Base-by-base conservation (phyloP, 2,888 invertebrate species). In the Torymus aiolomorphi region DNA sequence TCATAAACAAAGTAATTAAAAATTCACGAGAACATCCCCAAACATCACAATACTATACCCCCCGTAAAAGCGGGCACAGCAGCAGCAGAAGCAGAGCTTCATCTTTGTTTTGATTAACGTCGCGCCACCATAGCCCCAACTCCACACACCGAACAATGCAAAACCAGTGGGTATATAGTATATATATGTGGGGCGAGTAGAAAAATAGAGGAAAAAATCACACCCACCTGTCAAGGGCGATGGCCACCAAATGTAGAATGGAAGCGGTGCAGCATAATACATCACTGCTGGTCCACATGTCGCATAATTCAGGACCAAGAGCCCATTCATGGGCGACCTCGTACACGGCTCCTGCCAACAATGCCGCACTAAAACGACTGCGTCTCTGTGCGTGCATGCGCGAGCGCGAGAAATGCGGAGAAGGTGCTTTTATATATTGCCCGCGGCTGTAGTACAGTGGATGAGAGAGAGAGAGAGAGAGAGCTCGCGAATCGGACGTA, bases 221-320 rank as follows among this genome's bases (percentile, higher is more conserved):
- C 54, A 83, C 89, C 90, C 88, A 95, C 96, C 96, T 94, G 92
- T 96, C 96, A 80, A 95, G 92, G 82, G 96, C 96, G 84, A 96
- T 96, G 83, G 95, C 95, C 79, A 96, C 95, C 72, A 96, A 93
- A 91, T 96, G 96, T 78, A 96, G 92, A 85, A 96, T 96, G 74
- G 95, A 95, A 61, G 96, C 95, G 49, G 95, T 95, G 91, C 97
- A 97, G 91, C 97, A 97, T 16, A 97, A 93, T 20, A 98, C 97
- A 90, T 98, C 97, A 80, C 96, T 95, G 54, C 96, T 96, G 51
- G 97, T 97, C 97, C 97, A 97, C 94, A 97, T 96, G 91, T 98
- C 97, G 91, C 98, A 97, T 78, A 97, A 92, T 88, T 95, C 95
- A 49, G 96, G 95, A 76, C 97, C 97, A 84, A 97, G 92, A 85